Conservation (phyloP, 2,888 invertebrate genomes). For the Neoitamus cyanurus region DNA sequence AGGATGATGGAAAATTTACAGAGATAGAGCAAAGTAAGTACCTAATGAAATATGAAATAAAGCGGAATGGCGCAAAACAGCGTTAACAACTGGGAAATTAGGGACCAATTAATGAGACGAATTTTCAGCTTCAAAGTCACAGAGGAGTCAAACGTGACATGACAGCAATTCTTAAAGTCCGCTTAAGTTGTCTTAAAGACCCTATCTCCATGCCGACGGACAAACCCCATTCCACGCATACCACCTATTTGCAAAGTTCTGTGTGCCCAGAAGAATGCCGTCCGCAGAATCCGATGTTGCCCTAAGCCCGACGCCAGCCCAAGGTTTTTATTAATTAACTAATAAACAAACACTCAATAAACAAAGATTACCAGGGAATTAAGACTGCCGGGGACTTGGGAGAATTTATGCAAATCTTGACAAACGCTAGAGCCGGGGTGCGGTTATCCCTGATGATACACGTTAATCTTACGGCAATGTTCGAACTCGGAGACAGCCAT, state of each 20-base stretch:
- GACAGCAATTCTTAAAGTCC: not conserved
- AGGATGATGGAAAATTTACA: no score
- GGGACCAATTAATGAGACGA: not conserved
- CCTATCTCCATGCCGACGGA: not conserved
- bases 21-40: no score
- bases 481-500: constrained; percentile 39
- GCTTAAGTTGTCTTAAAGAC: not conserved
- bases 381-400: constrained; percentile 24
- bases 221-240: not conserved
- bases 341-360: constrained; percentile 50
- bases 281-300: not conserved
- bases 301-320: not conserved
- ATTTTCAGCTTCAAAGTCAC: not conserved
- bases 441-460: constrained; percentile 44
- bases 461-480: constrained; percentile 41
- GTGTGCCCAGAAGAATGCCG: not conserved
- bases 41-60: not conserved
- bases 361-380: constrained; percentile 47
- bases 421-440: constrained; percentile 38
- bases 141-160: not conserved
- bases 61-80: no score
- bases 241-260: not conserved
- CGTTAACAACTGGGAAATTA: not conserved
- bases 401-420: constrained; percentile 50
- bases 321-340: constrained; percentile 49